Percentiles rank a stretch among this genome's conserved stretches.
Evolutionary conservation across 92 coral and sea anemone species (phyloP).

Genomic region (Muricea muricata): DNA sequence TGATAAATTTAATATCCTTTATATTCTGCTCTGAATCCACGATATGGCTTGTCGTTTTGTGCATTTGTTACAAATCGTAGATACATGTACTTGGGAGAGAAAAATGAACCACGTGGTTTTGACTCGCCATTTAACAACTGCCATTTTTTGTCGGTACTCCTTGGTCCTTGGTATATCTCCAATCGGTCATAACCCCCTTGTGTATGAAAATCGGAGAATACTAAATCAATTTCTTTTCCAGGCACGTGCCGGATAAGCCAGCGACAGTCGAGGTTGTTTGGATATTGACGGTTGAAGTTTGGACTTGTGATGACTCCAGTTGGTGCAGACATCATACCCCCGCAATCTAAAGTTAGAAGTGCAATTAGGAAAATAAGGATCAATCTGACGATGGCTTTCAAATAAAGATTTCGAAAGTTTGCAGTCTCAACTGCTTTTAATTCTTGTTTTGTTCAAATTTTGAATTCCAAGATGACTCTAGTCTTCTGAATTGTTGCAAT

Average conservation of each 20-base stretch:
- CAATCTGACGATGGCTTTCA: no score
- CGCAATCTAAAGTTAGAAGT: slow-evolving; percentile 71
- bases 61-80: slow-evolving; percentile 84
- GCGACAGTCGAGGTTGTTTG: slow-evolving; percentile 78
- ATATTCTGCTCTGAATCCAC: slow-evolving; percentile 88
- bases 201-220: slow-evolving; percentile 77
- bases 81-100: slow-evolving; percentile 85
- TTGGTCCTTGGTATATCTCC: slow-evolving; percentile 84
- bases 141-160: slow-evolving; percentile 77
- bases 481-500: no score
- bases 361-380: no score
- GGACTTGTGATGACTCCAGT: slow-evolving; percentile 90
- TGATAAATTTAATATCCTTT: no score
- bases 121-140: slow-evolving; percentile 89
- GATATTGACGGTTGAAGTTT: slow-evolving; percentile 86
- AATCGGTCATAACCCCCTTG: slow-evolving; percentile 89
- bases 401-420: no score
- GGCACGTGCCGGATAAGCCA: slow-evolving; percentile 87
- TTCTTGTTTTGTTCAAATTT: no score
- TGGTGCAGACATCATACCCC: slow-evolving; percentile 76
- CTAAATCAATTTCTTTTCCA: slow-evolving; percentile 69
- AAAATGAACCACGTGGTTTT: slow-evolving; percentile 76
- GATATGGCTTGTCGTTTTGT: slow-evolving; percentile 75
- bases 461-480: no score
- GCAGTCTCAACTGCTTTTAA: no score